These are phyloP conservation scores for Gymnocephalus cernua DNA, from an alignment of 2,113 vertebrate genomes.

Conservation along the genomic window DNA sequence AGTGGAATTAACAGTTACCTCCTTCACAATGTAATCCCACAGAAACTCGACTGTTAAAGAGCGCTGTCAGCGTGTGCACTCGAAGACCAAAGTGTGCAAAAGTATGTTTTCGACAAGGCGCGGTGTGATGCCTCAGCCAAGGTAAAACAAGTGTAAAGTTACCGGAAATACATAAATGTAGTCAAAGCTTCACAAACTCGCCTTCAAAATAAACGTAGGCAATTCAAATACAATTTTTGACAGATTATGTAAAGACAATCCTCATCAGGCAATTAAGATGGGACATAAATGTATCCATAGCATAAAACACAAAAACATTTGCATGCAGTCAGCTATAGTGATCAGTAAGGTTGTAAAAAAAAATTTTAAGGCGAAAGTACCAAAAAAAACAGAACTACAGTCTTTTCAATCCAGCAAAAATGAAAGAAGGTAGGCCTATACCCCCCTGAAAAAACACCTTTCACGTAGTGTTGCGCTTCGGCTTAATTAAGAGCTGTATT, in stretches of 20 bases:
- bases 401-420: too few relatives aligned
- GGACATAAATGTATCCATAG: too few relatives aligned
- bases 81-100: not conserved
- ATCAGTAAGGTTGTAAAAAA: too few relatives aligned
- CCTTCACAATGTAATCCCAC: slow-evolving; percentile 6
- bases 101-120: not conserved
- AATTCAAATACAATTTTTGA: too few relatives aligned
- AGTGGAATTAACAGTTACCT: not conserved
- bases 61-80: not conserved
- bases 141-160: not conserved
- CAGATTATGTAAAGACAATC: not conserved
- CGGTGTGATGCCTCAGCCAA: not conserved
- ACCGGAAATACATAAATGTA: slow-evolving; percentile 35
- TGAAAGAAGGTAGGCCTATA: too few relatives aligned
- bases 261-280: not conserved
- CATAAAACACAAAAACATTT: too few relatives aligned
- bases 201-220: slow-evolving; percentile 44
- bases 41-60: not conserved
- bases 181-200: accelerated
- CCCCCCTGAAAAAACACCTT: too few relatives aligned
- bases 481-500: too few relatives aligned
- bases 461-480: too few relatives aligned
- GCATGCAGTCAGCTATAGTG: too few relatives aligned
- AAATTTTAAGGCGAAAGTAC: too few relatives aligned
- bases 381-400: too few relatives aligned